Evolutionary conservation across 2,888 invertebrate species (phyloP).

Genomic region (Aelia acuminata): DNA sequence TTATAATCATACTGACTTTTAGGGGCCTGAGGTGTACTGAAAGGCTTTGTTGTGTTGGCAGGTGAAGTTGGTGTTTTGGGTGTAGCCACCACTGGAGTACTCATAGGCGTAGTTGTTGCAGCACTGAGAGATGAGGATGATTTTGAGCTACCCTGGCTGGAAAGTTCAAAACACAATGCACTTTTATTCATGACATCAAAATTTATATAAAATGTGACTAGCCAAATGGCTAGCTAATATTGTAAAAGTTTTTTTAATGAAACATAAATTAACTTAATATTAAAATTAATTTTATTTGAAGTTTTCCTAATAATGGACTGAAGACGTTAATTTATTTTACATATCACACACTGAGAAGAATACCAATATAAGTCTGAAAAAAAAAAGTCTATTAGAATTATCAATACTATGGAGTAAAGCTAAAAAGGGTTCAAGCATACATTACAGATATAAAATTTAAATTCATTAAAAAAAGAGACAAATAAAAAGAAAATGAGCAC

Average conservation of each 20-base stretch:
- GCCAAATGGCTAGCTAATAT: neutral
- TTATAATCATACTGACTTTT: constrained; percentile 67
- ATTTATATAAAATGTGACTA: neutral
- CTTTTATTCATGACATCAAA: neutral
- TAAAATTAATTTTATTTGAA: too few relatives aligned
- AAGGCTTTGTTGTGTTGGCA: constrained; percentile 60
- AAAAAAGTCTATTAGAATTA: too few relatives aligned
- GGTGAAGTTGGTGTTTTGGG: constrained; percentile 67
- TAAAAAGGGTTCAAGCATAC: too few relatives aligned
- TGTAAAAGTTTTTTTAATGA: neutral
- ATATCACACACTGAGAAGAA: too few relatives aligned
- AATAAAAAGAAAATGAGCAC: too few relatives aligned
- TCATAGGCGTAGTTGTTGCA: constrained; percentile 62
- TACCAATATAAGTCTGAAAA: too few relatives aligned
- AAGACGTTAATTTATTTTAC: too few relatives aligned
- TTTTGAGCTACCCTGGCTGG: constrained; percentile 60
- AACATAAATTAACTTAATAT: too few relatives aligned
- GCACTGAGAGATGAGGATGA: constrained; percentile 64
- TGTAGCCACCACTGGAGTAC: constrained; percentile 59
- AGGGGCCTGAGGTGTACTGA: constrained; percentile 64
- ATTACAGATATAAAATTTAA: too few relatives aligned
- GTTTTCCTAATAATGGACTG: too few relatives aligned
- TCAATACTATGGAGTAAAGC: too few relatives aligned
- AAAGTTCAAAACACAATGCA: neutral
- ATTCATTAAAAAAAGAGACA: too few relatives aligned